Evolutionary conservation across 1,140 invertebrate genomes (phyloP).

Genomic region (Colletes gigas): DNA sequence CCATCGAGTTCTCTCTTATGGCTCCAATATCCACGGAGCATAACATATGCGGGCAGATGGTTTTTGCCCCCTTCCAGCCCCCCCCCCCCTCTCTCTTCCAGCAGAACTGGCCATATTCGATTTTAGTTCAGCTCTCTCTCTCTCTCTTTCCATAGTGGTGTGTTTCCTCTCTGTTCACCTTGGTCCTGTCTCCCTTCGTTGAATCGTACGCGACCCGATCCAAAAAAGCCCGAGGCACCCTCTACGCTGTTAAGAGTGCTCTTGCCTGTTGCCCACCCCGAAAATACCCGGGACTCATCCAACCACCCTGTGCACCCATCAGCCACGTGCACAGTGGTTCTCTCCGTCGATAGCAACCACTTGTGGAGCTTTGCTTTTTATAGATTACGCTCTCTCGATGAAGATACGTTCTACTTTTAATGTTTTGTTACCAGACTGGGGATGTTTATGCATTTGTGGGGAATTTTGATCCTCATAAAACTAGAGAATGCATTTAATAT

Average conservation of each 20-base stretch:
- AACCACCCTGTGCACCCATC: conserved; percentile 62
- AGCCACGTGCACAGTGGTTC: conserved; percentile 66
- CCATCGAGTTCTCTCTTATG: conserved; percentile 64
- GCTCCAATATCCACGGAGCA: conserved; percentile 65
- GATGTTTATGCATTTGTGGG: too few species aligned
- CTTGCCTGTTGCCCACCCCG: conserved; percentile 66
- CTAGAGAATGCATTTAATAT: too few species aligned
- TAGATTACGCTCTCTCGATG: not conserved
- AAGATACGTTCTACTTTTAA: too few species aligned
- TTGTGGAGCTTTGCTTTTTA: conserved; percentile 54
- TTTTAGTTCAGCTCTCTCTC: conserved; percentile 33
- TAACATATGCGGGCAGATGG: conserved; percentile 77
- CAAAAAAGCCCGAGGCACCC: conserved; percentile 69
- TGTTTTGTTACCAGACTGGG: too few species aligned
- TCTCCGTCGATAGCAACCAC: conserved; percentile 56
- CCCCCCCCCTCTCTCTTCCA: conserved; percentile 19
- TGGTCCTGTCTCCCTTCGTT: conserved; percentile 44
- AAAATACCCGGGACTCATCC: conserved; percentile 66
- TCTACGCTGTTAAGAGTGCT: conserved; percentile 64
- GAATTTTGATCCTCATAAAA: too few species aligned
- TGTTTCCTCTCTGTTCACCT: conserved; percentile 22
- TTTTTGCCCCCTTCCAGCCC: conserved; percentile 63
- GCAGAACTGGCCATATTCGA: conserved; percentile 41
- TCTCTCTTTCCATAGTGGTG: conserved; percentile 27
- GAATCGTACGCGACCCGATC: conserved; percentile 61